These are phyloP conservation scores for Anagrus nilaparvatae DNA, from an alignment of 1,140 invertebrate genomes.

Conservation along the genomic window DNA sequence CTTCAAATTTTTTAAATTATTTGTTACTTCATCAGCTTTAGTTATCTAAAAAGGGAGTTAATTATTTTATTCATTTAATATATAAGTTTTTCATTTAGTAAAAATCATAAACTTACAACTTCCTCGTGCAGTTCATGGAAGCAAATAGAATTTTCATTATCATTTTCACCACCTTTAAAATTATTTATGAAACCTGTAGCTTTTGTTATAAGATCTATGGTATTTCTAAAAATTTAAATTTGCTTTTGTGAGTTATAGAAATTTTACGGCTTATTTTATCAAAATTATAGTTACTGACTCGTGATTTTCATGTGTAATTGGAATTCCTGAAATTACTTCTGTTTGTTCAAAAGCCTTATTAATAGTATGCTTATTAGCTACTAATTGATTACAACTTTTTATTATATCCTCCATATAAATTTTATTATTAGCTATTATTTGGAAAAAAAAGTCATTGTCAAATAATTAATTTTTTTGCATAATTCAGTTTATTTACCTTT, in stretches of 20 bases:
- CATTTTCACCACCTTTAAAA: conserved; percentile 5
- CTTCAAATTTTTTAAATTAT: conserved; percentile 18
- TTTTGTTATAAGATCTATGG: conserved; percentile 18
- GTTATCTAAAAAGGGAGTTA: conserved; percentile 15
- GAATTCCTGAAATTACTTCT: conserved; percentile 18
- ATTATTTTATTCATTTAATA: neutral
- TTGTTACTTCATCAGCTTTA: conserved; percentile 13
- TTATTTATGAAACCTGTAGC: conserved; percentile 20
- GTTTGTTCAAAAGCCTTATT: conserved; percentile 20
- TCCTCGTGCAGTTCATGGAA: conserved; percentile 11
- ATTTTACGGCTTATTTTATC: neutral
- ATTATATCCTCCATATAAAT: conserved; percentile 17
- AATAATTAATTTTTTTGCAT: conserved; percentile 9
- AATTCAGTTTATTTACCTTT: conserved; percentile 9
- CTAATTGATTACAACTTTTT: conserved; percentile 20
- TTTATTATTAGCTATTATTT: conserved; percentile 14
- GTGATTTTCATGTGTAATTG: conserved; percentile 23
- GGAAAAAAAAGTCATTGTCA: neutral
- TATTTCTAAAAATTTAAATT: conserved; percentile 16
- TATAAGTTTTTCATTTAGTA: neutral
- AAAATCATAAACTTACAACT: conserved; percentile 18
- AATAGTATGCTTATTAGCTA: conserved; percentile 19
- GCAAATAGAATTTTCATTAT: conserved; percentile 11
- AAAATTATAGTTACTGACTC: conserved; percentile 11
- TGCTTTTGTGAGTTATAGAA: neutral